Conservation (phyloP, 1,140 invertebrate genomes). For the Pogonus chalceus region DNA sequence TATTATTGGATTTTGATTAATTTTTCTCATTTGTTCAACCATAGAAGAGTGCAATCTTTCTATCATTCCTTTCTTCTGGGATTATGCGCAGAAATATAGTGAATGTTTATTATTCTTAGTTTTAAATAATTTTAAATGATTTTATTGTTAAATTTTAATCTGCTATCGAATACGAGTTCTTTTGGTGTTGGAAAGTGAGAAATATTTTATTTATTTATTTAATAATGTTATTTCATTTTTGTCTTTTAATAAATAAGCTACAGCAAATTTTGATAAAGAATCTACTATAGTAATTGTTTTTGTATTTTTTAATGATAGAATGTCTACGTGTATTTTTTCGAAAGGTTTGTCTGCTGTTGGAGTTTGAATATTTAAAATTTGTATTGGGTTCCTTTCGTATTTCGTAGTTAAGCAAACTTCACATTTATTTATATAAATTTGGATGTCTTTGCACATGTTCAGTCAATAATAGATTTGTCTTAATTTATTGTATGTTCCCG, state of each 20-base stretch:
- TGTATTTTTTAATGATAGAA: not conserved
- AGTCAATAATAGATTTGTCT: not conserved
- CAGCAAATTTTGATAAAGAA: not conserved
- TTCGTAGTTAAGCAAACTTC: not conserved
- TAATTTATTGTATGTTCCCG: not conserved
- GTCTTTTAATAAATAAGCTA: not conserved
- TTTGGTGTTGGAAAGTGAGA: not conserved
- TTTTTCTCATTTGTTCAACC: no score
- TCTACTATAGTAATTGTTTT: not conserved
- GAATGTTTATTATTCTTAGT: not conserved
- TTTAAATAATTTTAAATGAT: not conserved
- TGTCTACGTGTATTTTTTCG: not conserved
- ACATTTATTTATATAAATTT: not conserved
- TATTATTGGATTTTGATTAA: no score
- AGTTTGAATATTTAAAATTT: not conserved
- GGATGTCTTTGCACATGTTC: not conserved
- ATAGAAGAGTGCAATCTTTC: no score
- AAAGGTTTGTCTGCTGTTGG: not conserved
- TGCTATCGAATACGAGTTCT: not conserved
- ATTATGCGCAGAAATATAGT: not conserved
- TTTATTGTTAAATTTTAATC: not conserved
- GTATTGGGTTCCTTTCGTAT: not conserved
- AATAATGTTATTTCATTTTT: not conserved
- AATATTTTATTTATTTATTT: not conserved
- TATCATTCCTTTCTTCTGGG: no score